phyloP scores from a whole-genome alignment of 2,797 vertebrate genomes.

The Galago senegalensis region DNA sequence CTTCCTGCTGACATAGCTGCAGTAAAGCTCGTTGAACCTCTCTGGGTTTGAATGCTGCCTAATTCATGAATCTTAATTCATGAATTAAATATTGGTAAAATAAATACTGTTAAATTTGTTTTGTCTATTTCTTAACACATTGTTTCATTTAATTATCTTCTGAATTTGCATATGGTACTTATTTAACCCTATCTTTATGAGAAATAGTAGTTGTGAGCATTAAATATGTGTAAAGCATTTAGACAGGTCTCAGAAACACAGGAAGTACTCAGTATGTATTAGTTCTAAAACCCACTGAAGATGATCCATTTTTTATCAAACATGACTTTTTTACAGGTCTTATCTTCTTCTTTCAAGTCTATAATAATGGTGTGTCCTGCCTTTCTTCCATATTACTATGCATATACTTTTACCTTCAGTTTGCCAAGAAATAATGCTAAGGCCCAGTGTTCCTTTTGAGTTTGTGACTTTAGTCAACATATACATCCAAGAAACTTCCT shows the following conservation, averaged over 20 bases:
- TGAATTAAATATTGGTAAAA: too few species aligned
- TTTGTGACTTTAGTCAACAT: neutral
- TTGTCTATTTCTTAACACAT: neutral
- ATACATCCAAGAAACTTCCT: neutral
- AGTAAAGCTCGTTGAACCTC: neutral
- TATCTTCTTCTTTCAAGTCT: neutral
- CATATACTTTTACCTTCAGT: neutral
- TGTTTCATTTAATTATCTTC: neutral
- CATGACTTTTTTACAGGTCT: neutral
- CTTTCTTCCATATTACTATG: neutral
- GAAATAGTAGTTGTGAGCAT: neutral
- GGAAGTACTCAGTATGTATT: neutral
- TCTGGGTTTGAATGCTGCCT: neutral
- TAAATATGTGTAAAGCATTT: neutral
- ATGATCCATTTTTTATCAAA: neutral
- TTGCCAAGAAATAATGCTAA: neutral
- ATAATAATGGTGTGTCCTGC: neutral
- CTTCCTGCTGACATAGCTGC: neutral
- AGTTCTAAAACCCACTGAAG: neutral
- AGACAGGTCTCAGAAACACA: neutral
- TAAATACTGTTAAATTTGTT: neutral
- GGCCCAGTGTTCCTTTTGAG: neutral
- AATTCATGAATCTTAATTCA: neutral
- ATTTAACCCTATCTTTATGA: neutral
- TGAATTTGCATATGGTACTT: neutral